Percentiles rank a stretch among this genome's conserved stretches.
Conservation (phyloP, 2,888 invertebrate genomes). For the Microplitis manilae region DNA sequence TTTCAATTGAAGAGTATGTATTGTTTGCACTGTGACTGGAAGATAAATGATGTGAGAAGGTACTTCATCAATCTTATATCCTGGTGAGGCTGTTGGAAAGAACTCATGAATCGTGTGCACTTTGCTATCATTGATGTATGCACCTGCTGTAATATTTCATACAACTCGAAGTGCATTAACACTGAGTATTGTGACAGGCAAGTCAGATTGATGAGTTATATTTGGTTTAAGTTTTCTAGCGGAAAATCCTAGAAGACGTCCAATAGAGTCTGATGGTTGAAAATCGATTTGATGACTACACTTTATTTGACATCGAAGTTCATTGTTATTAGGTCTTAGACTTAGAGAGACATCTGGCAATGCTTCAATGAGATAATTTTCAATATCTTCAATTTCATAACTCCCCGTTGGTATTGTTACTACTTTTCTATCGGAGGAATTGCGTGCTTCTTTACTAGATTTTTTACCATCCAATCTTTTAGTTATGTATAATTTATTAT, state of each 20-base stretch:
- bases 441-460: too few species aligned
- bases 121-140: constrained; percentile 56
- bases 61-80: constrained; percentile 39
- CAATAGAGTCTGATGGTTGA: constrained; percentile 46
- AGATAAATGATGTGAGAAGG: constrained; percentile 39
- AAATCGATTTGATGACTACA: constrained; percentile 34
- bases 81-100: constrained; percentile 49
- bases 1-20: constrained; percentile 47
- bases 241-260: constrained; percentile 43
- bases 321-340: constrained; percentile 57
- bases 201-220: constrained; percentile 54
- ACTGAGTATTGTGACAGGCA: constrained; percentile 60
- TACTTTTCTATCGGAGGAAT: not conserved
- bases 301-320: constrained; percentile 53
- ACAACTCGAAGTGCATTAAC: constrained; percentile 57
- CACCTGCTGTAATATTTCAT: constrained; percentile 58
- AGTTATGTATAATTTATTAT: constrained; percentile 58
- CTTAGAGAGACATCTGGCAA: constrained; percentile 7
- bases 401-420: not conserved
- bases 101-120: constrained; percentile 65
- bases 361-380: not conserved
- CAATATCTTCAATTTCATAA: not conserved
- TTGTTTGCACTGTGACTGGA: constrained; percentile 40
- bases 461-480: too few species aligned
- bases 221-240: constrained; percentile 38